Conservation (phyloP, 1,140 invertebrate genomes). For the Venustaconcha ellipsiformis region DNA sequence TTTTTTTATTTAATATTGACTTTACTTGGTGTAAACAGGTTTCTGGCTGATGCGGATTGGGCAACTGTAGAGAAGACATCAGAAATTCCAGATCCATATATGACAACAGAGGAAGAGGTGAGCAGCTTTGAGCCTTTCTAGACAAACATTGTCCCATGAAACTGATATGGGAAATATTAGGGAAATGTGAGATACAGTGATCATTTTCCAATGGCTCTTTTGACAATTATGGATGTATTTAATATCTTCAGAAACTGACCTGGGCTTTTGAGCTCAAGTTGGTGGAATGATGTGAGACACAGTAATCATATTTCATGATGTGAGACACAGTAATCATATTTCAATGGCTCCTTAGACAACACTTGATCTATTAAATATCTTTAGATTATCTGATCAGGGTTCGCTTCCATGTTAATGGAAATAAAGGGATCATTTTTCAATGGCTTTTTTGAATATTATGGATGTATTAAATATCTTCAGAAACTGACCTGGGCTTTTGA, state of each 20-base stretch:
- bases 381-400: too few relatives aligned
- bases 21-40: conserved; percentile 37
- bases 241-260: background rate
- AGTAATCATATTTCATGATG: too few relatives aligned
- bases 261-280: too few relatives aligned
- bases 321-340: too few relatives aligned
- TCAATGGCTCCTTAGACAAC: too few relatives aligned
- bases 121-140: background rate
- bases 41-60: conserved; percentile 71
- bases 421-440: too few relatives aligned
- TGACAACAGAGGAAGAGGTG: conserved; percentile 49
- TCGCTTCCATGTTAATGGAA: too few relatives aligned
- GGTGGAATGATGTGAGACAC: too few relatives aligned
- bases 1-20: too few relatives aligned
- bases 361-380: too few relatives aligned
- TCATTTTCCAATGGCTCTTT: background rate
- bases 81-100: conserved; percentile 59
- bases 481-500: background rate
- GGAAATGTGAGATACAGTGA: too few relatives aligned
- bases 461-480: background rate
- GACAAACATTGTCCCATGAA: background rate
- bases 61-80: conserved; percentile 64
- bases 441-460: background rate
- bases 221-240: background rate
- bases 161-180: background rate